phyloP scores from a whole-genome alignment of 2,888 invertebrate genomes.

The Poecilobothrus nobilitatus region DNA sequence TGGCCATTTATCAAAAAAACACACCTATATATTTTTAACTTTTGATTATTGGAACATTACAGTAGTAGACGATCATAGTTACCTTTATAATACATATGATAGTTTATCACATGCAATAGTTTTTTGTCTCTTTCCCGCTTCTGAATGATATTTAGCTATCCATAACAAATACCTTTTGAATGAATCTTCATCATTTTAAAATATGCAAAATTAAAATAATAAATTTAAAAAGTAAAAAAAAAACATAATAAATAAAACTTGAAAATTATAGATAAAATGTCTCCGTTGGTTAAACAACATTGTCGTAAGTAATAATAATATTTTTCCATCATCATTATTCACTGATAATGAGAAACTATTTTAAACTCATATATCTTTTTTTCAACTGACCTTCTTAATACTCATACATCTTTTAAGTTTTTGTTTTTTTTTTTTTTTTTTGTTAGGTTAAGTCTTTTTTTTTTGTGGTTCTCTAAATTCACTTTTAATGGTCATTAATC shows the following conservation, averaged over 20 bases:
- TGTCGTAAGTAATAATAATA: not conserved
- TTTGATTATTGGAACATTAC: not conserved
- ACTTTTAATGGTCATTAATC: slow-evolving; percentile 6
- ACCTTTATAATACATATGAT: no score
- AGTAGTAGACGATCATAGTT: not conserved
- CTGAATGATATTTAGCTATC: no score
- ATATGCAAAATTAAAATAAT: not conserved
- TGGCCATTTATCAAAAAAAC: not conserved
- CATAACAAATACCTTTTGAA: no score
- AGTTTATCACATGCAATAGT: no score
- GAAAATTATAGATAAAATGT: not conserved
- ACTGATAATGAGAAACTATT: slow-evolving; percentile 6
- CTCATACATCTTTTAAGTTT: not conserved
- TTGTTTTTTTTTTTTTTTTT: no score
- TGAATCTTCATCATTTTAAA: no score
- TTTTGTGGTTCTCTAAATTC: not conserved
- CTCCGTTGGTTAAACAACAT: not conserved
- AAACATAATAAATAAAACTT: not conserved
- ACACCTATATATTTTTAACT: not conserved
- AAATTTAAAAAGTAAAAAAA: not conserved
- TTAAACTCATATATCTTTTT: slow-evolving; percentile 1
- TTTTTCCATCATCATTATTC: slow-evolving; percentile 1
- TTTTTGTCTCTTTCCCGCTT: no score
- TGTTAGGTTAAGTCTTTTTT: no score
- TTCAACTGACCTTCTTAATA: slow-evolving; percentile 5